phyloP scores from a whole-genome alignment of 2,113 vertebrate genomes.

The Indicator maculatus region DNA sequence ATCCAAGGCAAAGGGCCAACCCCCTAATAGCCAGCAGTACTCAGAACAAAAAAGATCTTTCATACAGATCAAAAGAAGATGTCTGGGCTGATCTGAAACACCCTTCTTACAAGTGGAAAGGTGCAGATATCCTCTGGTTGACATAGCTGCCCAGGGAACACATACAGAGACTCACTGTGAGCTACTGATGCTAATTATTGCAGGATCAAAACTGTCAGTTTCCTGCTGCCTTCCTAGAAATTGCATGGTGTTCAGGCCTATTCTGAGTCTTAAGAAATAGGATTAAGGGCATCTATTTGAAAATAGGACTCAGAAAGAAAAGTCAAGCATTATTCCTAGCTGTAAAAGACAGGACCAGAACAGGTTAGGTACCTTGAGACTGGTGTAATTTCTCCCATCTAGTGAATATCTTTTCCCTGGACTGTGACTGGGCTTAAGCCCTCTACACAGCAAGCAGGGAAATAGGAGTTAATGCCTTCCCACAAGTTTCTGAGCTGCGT shows the following conservation, averaged over 20 bases:
- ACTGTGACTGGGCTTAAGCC: neutral
- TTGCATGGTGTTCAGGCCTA: neutral
- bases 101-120: neutral
- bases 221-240: neutral
- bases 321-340: neutral
- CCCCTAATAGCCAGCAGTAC: neutral
- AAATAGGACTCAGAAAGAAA: neutral
- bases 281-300: neutral
- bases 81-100: neutral
- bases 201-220: neutral
- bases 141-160: neutral
- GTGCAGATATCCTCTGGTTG: neutral
- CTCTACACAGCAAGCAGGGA: neutral
- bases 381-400: neutral
- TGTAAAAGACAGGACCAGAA: neutral
- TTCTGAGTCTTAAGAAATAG: neutral
- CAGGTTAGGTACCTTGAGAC: fast-evolving
- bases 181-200: neutral
- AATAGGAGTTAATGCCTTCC: neutral
- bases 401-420: neutral
- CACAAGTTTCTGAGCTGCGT: neutral
- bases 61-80: constrained; percentile 11
- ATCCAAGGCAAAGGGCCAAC: neutral
- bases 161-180: neutral
- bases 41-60: constrained; percentile 15